Evolutionary conservation across 2,797 vertebrate species (phyloP).

Genomic region (Pangasius sanitwongsei): DNA sequence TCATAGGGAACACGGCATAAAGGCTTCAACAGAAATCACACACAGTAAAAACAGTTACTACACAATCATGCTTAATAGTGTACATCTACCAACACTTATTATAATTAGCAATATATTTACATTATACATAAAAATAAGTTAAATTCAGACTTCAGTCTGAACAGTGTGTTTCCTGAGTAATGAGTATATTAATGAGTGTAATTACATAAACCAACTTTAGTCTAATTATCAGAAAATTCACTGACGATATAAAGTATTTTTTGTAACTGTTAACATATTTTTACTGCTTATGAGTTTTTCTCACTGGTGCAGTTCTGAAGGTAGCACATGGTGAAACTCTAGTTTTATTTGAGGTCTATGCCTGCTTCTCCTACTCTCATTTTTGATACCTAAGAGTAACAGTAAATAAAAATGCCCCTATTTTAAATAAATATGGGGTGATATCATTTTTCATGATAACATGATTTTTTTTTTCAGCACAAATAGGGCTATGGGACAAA

Average conservation of each 20-base stretch:
- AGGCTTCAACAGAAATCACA: constrained; percentile 12
- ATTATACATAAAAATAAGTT: background rate
- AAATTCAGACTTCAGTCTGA: background rate
- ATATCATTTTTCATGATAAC: background rate
- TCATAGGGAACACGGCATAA: background rate
- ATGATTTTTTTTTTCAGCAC: background rate
- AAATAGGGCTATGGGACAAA: background rate
- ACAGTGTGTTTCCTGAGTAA: background rate
- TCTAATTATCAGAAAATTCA: background rate
- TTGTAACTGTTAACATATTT: background rate
- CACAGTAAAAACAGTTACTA: background rate
- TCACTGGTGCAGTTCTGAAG: background rate
- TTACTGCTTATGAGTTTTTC: background rate
- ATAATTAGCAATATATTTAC: background rate
- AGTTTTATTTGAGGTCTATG: background rate
- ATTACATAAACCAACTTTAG: background rate
- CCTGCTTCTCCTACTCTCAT: background rate
- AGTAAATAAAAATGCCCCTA: background rate
- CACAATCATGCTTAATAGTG: background rate
- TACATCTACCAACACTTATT: background rate
- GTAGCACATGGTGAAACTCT: background rate
- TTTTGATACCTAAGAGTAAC: background rate
- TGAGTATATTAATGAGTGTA: background rate
- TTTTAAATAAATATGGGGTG: background rate
- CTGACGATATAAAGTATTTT: background rate